These are phyloP conservation scores for Brachyptera risi DNA, from an alignment of 2,888 invertebrate genomes.

Conservation along the genomic window DNA sequence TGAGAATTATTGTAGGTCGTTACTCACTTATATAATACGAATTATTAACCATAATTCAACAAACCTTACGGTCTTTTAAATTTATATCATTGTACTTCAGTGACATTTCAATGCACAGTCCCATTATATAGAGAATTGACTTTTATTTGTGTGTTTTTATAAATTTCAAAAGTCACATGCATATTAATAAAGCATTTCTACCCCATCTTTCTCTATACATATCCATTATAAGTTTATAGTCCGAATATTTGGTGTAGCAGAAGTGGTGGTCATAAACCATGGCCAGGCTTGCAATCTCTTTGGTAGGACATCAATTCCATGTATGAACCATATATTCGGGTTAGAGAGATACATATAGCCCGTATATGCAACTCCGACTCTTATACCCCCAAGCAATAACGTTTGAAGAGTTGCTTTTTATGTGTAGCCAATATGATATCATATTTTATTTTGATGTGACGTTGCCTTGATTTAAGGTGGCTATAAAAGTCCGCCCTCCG, in stretches of 20 bases:
- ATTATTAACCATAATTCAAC: neutral
- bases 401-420: conserved; percentile 44
- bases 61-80: neutral
- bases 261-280: conserved; percentile 21
- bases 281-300: conserved; percentile 26
- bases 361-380: conserved; percentile 41
- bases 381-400: conserved; percentile 41
- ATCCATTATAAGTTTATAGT: conserved; percentile 21
- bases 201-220: conserved; percentile 6
- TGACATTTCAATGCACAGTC: no score
- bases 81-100: no score
- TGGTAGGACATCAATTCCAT: conserved; percentile 13
- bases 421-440: conserved; percentile 45
- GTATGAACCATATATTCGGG: conserved; percentile 10
- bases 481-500: conserved; percentile 39
- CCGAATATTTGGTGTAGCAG: conserved; percentile 15
- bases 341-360: conserved; percentile 41
- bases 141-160: no score
- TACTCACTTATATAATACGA: neutral
- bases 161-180: no score
- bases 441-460: conserved; percentile 47
- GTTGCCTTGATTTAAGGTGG: conserved; percentile 43
- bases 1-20: neutral
- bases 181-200: no score
- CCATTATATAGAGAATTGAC: no score